Conservation (phyloP, 2,888 invertebrate genomes). For the Seira sanloemensis region DNA sequence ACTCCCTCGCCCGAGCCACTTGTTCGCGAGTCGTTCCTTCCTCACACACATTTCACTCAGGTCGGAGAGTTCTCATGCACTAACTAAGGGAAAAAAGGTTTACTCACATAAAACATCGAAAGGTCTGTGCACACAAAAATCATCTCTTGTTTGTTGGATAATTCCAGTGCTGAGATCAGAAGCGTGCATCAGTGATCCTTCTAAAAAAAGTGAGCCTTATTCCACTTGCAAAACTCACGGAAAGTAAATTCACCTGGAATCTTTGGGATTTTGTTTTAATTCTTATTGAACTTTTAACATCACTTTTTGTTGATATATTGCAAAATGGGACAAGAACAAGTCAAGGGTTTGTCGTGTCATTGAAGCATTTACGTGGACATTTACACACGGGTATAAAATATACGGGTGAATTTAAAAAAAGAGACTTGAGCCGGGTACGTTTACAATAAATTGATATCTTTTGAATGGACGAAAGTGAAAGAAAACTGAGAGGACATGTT, state of each 20-base stretch:
- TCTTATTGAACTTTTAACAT: background rate
- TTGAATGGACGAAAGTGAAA: background rate
- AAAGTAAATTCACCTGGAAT: background rate
- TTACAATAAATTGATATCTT: background rate
- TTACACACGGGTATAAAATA: background rate
- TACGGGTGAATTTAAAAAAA: background rate
- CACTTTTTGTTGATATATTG: background rate
- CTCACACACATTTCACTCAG: background rate
- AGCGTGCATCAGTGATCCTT: slow-evolving; percentile 49
- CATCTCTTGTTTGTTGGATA: background rate
- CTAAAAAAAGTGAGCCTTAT: background rate
- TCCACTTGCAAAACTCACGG: background rate
- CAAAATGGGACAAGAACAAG: background rate
- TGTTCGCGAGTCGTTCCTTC: slow-evolving; percentile 51
- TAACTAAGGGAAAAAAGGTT: background rate
- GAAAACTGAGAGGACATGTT: no score
- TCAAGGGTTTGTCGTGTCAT: background rate
- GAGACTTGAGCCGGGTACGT: background rate
- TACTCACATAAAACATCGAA: background rate
- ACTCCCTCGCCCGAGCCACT: slow-evolving; percentile 65
- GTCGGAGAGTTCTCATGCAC: background rate
- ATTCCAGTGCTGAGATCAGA: slow-evolving; percentile 21
- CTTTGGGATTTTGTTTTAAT: background rate
- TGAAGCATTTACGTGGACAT: background rate
- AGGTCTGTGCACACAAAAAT: background rate